phyloP scores from a whole-genome alignment of 2,888 invertebrate genomes.

The Hypomecis punctinalis region DNA sequence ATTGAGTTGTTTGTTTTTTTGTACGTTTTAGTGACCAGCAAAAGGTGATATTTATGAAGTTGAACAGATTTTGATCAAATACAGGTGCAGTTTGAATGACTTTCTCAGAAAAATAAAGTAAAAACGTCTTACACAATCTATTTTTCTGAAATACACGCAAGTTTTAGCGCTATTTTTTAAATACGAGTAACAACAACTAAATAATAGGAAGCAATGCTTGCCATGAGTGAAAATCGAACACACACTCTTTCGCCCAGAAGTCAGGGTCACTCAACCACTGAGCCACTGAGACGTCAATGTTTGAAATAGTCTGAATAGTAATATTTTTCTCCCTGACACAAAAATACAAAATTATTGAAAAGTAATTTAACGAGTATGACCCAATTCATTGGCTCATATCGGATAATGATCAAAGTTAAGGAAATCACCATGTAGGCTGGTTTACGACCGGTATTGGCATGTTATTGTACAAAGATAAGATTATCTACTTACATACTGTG shows the following conservation, averaged over 20 bases:
- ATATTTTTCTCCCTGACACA: neutral
- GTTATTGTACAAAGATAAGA: conserved; percentile 43
- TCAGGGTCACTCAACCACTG: too few species aligned
- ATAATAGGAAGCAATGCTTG: too few species aligned
- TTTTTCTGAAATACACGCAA: too few species aligned
- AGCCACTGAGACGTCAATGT: neutral
- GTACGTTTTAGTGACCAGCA: conserved; percentile 5
- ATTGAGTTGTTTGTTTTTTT: conserved; percentile 27
- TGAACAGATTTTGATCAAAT: neutral
- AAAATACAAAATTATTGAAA: conserved; percentile 17
- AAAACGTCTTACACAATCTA: too few species aligned
- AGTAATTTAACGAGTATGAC: conserved; percentile 28
- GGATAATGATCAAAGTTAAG: conserved; percentile 43
- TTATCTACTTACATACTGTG: conserved; percentile 9
- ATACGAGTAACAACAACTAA: too few species aligned
- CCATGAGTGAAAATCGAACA: too few species aligned
- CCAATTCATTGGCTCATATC: conserved; percentile 32
- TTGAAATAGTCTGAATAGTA: neutral
- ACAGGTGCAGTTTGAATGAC: neutral
- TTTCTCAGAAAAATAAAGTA: too few species aligned
- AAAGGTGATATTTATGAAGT: neutral
- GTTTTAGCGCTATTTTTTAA: too few species aligned
- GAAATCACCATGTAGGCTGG: conserved; percentile 39
- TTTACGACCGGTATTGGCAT: conserved; percentile 41
- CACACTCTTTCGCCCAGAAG: too few species aligned